Conservation (phyloP, 2,113 vertebrate genomes). For the Cepphus grylle region DNA sequence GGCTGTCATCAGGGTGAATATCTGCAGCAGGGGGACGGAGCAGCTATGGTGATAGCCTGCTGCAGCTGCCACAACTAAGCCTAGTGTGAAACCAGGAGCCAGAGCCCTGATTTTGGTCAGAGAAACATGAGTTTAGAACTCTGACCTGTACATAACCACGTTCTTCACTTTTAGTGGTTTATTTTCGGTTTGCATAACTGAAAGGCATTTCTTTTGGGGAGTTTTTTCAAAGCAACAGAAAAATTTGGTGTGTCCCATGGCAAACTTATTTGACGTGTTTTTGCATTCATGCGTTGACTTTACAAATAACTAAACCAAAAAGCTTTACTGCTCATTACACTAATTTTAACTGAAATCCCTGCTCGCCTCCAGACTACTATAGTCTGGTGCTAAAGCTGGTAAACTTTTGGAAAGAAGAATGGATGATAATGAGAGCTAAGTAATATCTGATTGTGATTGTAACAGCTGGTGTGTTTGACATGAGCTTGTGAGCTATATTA, state of each 20-base stretch:
- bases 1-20: background rate
- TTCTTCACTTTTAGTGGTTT: background rate
- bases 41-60: background rate
- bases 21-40: background rate
- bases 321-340: background rate
- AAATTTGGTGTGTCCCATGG: background rate
- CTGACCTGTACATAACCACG: background rate
- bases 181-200: background rate
- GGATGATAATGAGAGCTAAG: conserved; percentile 6
- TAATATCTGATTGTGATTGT: background rate
- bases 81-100: background rate
- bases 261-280: background rate
- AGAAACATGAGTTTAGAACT: background rate
- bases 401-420: background rate
- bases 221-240: background rate
- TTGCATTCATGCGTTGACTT: background rate
- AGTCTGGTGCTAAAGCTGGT: background rate
- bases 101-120: background rate
- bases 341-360: background rate
- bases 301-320: background rate
- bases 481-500: background rate
- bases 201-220: background rate
- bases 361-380: background rate
- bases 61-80: background rate
- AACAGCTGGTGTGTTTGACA: conserved; percentile 28